These are phyloP conservation scores for Simalia tracyae DNA, from an alignment of 2,797 vertebrate species.

Conservation along the genomic window DNA sequence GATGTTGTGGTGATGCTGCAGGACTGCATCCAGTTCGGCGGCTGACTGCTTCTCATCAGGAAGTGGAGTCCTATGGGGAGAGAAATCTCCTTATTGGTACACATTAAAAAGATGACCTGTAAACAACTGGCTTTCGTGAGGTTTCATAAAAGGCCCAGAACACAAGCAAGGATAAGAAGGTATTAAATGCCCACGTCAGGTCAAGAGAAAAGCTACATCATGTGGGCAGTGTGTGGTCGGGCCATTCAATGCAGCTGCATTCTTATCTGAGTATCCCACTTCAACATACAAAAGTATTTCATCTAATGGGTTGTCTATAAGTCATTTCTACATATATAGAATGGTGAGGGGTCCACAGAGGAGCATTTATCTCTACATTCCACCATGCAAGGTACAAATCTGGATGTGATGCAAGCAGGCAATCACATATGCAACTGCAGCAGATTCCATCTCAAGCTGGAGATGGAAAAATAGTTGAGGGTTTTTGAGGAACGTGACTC, in stretches of 20 bases:
- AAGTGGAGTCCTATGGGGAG: constrained; percentile 67
- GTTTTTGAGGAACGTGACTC: neutral
- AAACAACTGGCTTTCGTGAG: neutral
- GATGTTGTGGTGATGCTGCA: constrained; percentile 90
- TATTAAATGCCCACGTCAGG: neutral
- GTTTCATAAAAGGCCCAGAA: neutral
- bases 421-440: neutral
- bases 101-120: neutral
- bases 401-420: neutral
- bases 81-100: neutral
- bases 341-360: neutral
- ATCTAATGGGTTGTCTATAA: no score
- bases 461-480: neutral
- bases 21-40: constrained; percentile 86
- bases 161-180: neutral
- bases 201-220: neutral
- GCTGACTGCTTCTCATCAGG: constrained; percentile 87
- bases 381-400: no score
- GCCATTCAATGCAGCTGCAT: neutral
- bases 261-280: neutral
- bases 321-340: neutral
- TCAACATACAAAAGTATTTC: neutral
- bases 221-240: neutral
- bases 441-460: neutral
- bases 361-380: neutral